Evolutionary conservation across 92 coral and sea anemone species (phyloP).

Genomic region (Parazoanthus darwini): DNA sequence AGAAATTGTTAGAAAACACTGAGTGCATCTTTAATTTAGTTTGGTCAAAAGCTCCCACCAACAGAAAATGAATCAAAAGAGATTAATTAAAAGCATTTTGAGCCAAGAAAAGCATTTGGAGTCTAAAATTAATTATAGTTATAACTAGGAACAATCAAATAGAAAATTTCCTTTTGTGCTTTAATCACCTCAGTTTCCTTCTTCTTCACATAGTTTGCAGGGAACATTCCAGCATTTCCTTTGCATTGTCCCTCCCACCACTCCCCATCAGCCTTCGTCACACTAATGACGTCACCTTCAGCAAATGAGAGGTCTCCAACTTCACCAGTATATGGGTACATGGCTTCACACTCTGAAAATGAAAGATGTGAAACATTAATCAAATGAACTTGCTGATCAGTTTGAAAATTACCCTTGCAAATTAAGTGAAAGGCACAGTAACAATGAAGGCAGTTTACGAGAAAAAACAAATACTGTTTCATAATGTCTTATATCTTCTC

Average conservation of each 20-base stretch:
- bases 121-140: no score
- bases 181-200: slow-evolving; percentile 79
- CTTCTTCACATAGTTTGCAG: slow-evolving; percentile 95
- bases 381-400: neutral
- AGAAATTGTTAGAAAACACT: no score
- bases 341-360: slow-evolving; percentile 83
- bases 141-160: no score
- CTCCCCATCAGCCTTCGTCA: slow-evolving; percentile 85
- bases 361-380: neutral
- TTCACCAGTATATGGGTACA: slow-evolving; percentile 88
- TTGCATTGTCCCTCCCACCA: slow-evolving; percentile 96
- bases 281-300: slow-evolving; percentile 83
- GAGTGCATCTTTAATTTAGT: no score
- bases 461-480: no score
- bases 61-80: no score
- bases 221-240: slow-evolving; percentile 85
- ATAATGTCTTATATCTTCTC: no score
- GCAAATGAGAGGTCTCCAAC: slow-evolving; percentile 82
- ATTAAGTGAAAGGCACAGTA: no score
- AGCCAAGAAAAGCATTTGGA: no score
- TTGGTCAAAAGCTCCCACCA: no score
- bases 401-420: neutral
- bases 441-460: neutral
- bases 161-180: no score
- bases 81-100: no score